phyloP scores from a whole-genome alignment of 2,888 invertebrate species.

The Drosophila multiciliata region DNA sequence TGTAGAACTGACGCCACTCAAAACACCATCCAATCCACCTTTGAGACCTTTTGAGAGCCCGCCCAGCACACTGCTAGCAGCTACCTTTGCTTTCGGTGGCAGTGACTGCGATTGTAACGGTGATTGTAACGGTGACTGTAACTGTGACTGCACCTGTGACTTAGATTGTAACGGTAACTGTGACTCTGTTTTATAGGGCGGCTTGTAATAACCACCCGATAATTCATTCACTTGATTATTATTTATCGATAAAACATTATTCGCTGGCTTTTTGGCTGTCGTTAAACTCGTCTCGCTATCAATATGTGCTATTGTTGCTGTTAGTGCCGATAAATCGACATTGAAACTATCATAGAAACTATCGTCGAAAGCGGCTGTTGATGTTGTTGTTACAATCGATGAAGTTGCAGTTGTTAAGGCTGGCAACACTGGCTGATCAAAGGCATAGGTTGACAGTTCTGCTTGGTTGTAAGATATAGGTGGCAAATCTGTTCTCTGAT shows the following conservation, averaged over 20 bases:
- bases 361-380: conserved; percentile 71
- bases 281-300: conserved; percentile 30
- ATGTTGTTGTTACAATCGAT: not conserved
- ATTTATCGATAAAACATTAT: not conserved
- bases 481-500: not conserved
- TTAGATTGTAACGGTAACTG: not conserved
- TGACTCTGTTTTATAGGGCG: not conserved
- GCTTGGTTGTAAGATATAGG: not conserved
- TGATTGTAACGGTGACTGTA: not conserved
- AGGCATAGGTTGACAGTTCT: not conserved
- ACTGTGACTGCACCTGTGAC: not conserved
- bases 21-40: conserved; percentile 81
- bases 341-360: conserved; percentile 80
- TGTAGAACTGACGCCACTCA: conserved; percentile 69
- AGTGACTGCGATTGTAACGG: conserved; percentile 17
- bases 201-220: conserved; percentile 1
- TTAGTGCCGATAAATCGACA: conserved; percentile 73
- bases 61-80: conserved; percentile 71
- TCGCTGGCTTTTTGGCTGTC: not conserved
- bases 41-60: conserved; percentile 82
- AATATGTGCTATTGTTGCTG: conserved; percentile 52
- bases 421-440: not conserved
- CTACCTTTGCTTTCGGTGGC: conserved; percentile 72
- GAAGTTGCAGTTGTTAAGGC: not conserved
- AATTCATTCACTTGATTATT: not conserved